Evolutionary conservation across 2,113 vertebrate genomes (phyloP).

Genomic region (Pungitius pungitius): DNA sequence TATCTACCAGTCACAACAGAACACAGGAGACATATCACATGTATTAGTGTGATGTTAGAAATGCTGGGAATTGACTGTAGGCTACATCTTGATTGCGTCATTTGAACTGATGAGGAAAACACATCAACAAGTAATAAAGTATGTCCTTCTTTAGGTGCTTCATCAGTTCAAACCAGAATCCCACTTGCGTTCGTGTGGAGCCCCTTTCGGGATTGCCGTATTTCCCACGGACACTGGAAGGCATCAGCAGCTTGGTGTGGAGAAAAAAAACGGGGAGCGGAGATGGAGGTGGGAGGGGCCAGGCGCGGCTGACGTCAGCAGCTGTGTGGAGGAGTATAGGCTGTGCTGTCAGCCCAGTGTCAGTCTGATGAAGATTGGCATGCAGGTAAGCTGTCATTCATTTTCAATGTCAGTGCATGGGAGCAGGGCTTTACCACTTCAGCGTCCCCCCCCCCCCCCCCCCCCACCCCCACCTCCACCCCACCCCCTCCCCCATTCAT

Average conservation of each 20-base stretch:
- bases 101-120: not conserved
- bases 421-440: constrained; percentile 75
- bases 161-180: not conserved
- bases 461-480: constrained; percentile 73
- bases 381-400: constrained; percentile 99
- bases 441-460: constrained; percentile 66
- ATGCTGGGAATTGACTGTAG: no score
- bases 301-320: constrained; percentile 81
- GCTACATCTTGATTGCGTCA: not conserved
- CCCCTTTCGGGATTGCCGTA: constrained; percentile 35
- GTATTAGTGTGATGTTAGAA: not conserved
- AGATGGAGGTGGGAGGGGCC: constrained; percentile 80
- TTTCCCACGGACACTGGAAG: constrained; percentile 76
- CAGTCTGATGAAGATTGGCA: constrained; percentile 99
- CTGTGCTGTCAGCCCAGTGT: constrained; percentile 97
- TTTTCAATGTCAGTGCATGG: constrained; percentile 88
- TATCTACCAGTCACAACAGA: not conserved
- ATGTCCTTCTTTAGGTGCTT: not conserved
- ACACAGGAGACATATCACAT: not conserved
- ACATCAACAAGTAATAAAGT: not conserved
- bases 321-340: constrained; percentile 91
- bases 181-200: not conserved
- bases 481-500: constrained; percentile 81
- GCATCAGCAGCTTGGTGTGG: constrained; percentile 66
- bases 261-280: constrained; percentile 58